Base-by-base conservation (phyloP, 2,888 invertebrate genomes). In the Drosophila gaucha region DNA sequence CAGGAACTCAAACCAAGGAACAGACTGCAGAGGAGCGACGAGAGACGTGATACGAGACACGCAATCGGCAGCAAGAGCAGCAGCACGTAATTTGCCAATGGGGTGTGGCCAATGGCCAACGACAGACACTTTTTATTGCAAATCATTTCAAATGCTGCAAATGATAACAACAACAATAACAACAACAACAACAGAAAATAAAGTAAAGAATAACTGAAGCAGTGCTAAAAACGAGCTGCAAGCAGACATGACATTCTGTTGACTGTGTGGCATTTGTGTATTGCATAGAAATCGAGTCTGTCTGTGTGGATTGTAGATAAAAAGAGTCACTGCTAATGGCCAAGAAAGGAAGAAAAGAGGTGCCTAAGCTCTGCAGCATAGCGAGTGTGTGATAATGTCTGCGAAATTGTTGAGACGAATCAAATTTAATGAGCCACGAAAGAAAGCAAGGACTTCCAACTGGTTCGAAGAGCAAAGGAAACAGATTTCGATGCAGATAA, bases 71-170 rank as follows among this genome's bases (percentile, higher is more conserved):
- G 44, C 9, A 18, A 18, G 18, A 58, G 58, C 57, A 59, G 56
- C 69, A 67, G 77, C 88, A 86, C 84, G 88, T 88, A 82, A 69
- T 82, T 72, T 78, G 68, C 65, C 88, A 88, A 86, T 86, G 86
- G 86, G 88, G 86, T 86, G 73, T 86, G 80, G 77, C 84, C 80
- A 76, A 76, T 83, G 84, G 80, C 60, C 80, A 74, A 70, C 62
- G 57, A 43, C 72, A 84, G 88, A 82, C 82, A 86, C 85, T 87
- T 85, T 85, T 85, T 89, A 88, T 85, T 80, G 89, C 84, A 89
- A 85, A 85, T 88, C 89, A 85, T 87, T 88, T 88, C 84, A 88
- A 83, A 88, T 84, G 87, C 85, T 88, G 85, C 87, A 83, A 88
- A 83, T 88, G 80, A 80, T 86, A 79, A 79, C 80, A 83, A 69